Conservation (phyloP, 2,113 vertebrate genomes). For the Vireo altiloquus region DNA sequence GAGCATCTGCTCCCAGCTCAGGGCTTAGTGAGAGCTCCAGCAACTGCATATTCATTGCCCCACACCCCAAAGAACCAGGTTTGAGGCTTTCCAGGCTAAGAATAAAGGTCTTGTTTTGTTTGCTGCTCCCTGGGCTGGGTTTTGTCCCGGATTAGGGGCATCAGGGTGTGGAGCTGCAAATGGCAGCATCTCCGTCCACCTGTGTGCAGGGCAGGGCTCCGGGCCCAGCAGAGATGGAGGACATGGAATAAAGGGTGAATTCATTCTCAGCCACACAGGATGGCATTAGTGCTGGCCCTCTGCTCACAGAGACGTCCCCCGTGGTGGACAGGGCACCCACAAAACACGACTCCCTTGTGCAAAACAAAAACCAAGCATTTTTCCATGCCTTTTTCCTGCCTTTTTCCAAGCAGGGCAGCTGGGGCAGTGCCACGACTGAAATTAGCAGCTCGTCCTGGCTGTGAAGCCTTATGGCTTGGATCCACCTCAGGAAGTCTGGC, state of each 20-base stretch:
- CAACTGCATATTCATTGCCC: neutral
- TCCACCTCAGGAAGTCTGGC: neutral
- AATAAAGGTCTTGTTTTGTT: slow-evolving; percentile 12
- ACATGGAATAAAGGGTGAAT: neutral
- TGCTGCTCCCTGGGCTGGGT: neutral
- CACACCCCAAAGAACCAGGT: neutral
- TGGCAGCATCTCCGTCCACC: neutral
- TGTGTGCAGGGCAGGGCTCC: neutral
- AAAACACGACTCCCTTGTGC: neutral
- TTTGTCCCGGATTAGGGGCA: neutral
- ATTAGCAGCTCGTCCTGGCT: neutral
- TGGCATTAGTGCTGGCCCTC: slow-evolving; percentile 19
- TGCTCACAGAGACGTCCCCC: neutral
- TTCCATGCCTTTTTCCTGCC: too few species aligned
- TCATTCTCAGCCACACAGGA: slow-evolving; percentile 20
- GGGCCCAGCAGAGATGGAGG: neutral
- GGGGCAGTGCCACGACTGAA: neutral
- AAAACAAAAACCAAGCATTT: neutral
- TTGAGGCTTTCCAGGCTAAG: neutral
- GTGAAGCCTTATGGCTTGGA: neutral
- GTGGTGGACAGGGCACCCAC: neutral
- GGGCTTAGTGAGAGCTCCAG: slow-evolving; percentile 7
- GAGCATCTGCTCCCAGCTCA: neutral
- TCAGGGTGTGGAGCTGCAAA: neutral
- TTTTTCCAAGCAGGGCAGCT: neutral